Percentiles rank a stretch among this genome's conserved stretches.
phyloP scores from a whole-genome alignment of 2,113 vertebrate genomes.

The Misgurnus mizolepis region DNA sequence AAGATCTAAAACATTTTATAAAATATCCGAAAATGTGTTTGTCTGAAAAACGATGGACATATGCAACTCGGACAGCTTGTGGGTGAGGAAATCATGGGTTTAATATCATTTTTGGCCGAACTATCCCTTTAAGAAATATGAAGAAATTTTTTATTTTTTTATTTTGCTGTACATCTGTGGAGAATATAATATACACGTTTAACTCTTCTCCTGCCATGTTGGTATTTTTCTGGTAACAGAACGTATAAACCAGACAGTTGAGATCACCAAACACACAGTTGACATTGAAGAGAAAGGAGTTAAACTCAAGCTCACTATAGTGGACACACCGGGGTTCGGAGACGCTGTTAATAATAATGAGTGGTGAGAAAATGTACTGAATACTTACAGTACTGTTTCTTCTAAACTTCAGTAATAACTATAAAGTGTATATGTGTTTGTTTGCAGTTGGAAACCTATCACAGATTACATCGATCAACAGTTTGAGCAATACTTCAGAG shows the following conservation, averaged over 20 bases:
- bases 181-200: background rate
- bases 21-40: no score
- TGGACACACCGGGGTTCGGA: slow-evolving; percentile 96
- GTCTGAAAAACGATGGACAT: no score
- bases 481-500: slow-evolving; percentile 98
- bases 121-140: no score
- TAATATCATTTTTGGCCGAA: no score
- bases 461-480: slow-evolving; percentile 98
- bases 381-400: background rate
- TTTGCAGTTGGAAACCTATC: slow-evolving; percentile 91
- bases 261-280: slow-evolving; percentile 97
- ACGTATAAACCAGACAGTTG: slow-evolving; percentile 94
- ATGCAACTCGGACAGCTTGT: no score
- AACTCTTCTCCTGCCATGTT: background rate
- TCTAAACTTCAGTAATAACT: no score
- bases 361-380: slow-evolving; percentile 78
- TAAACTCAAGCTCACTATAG: slow-evolving; percentile 96
- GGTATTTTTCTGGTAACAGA: slow-evolving; percentile 71
- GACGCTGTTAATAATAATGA: slow-evolving; percentile 98
- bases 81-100: no score
- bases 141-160: no score
- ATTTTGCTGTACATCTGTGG: no score
- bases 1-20: no score
- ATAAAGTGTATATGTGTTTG: background rate
- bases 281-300: slow-evolving; percentile 99